Evolutionary conservation across 2,113 vertebrate genomes (phyloP).

Genomic region (Dicerorhinus sumatrensis): DNA sequence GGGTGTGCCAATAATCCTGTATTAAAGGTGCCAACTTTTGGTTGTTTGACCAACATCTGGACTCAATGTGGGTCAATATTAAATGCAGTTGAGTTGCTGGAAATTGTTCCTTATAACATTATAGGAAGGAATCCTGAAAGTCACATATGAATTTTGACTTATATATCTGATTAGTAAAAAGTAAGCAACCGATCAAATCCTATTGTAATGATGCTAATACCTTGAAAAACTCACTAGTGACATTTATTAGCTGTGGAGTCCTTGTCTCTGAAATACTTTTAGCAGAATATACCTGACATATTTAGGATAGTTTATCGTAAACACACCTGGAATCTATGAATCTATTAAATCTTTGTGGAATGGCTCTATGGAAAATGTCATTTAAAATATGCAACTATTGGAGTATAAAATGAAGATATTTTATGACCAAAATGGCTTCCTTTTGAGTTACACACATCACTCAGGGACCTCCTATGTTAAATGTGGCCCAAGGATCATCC

Average conservation of each 20-base stretch:
- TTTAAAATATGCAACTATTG: background rate
- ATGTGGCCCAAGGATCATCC: fast-evolving
- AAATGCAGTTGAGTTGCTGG: background rate
- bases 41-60: background rate
- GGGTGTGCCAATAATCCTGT: background rate
- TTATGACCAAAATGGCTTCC: background rate
- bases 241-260: background rate
- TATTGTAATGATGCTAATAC: background rate
- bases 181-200: background rate
- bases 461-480: background rate
- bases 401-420: background rate
- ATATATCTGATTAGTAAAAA: background rate
- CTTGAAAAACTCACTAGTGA: background rate
- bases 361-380: background rate
- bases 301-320: background rate
- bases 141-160: background rate
- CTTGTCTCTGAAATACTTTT: background rate
- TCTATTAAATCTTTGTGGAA: background rate
- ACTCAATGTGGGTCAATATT: background rate
- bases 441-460: background rate
- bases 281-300: background rate
- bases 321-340: background rate
- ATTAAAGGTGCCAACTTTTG: background rate
- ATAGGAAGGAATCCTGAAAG: background rate
- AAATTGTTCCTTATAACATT: background rate